Conservation (phyloP, 2,888 invertebrate genomes). For the Chaitophorus viminalis region DNA sequence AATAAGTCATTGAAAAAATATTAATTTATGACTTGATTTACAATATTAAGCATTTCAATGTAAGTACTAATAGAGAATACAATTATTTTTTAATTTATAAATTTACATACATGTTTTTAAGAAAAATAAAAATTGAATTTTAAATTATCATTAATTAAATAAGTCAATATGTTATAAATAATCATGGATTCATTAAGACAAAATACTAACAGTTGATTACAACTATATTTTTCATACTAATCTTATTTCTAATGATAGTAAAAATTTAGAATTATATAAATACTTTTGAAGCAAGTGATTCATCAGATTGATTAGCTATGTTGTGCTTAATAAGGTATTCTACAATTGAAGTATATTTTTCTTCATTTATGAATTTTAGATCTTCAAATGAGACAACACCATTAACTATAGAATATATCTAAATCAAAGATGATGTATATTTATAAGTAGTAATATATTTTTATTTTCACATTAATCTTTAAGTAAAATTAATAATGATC, state of each 20-base stretch:
- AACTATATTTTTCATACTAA: not conserved
- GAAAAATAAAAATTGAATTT: no score
- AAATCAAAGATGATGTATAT: conserved; percentile 64
- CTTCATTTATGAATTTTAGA: conserved; percentile 64
- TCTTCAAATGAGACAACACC: conserved; percentile 78
- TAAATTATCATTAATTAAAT: no score
- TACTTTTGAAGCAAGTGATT: conserved; percentile 81
- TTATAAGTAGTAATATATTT: no score
- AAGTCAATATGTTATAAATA: no score
- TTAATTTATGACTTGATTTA: no score
- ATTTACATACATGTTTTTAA: no score
- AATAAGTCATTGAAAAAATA: no score
- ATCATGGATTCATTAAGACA: no score
- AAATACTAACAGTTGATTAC: no score
- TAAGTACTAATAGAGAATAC: no score
- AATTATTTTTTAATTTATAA: no score
- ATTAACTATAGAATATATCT: conserved; percentile 83
- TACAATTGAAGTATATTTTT: conserved; percentile 71
- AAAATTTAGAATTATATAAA: not conserved
- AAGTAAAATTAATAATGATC: not conserved
- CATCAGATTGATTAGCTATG: conserved; percentile 77
- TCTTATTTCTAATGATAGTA: not conserved
- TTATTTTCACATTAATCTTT: not conserved
- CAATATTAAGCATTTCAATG: no score
- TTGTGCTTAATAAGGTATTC: conserved; percentile 73